Evolutionary conservation across 2,797 vertebrate genomes (phyloP).

Genomic region (Pteropus rufus): DNA sequence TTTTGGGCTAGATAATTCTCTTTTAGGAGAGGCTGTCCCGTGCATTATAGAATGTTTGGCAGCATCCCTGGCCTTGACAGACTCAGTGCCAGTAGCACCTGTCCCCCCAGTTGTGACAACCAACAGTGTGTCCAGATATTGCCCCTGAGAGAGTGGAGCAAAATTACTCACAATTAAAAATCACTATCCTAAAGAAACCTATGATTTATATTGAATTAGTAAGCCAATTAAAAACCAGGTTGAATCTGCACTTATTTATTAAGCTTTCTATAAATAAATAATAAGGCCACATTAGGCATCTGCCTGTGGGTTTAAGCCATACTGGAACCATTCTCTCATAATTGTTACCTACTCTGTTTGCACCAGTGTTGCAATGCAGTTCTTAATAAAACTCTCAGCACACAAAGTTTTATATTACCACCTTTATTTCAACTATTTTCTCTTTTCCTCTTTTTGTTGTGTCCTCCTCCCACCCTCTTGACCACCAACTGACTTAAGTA

Average conservation of each 20-base stretch:
- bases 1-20: neutral
- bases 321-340: neutral
- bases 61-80: neutral
- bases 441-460: neutral
- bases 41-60: neutral
- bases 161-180: neutral
- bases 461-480: neutral
- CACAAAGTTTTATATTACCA: neutral
- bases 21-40: neutral
- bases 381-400: neutral
- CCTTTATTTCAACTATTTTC: neutral
- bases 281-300: neutral
- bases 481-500: neutral
- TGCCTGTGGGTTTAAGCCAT: neutral
- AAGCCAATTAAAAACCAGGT: slow-evolving; percentile 16
- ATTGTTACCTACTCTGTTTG: neutral
- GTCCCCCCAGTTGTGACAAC: neutral
- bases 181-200: slow-evolving; percentile 16
- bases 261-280: slow-evolving; percentile 41
- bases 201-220: slow-evolving; percentile 38
- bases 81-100: neutral
- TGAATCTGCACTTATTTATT: slow-evolving; percentile 40
- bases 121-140: neutral
- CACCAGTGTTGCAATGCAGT: neutral
- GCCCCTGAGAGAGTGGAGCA: neutral